Evolutionary conservation across 2,113 vertebrate genomes (phyloP).

Genomic region (Cryptoleucopteryx plumbea): DNA sequence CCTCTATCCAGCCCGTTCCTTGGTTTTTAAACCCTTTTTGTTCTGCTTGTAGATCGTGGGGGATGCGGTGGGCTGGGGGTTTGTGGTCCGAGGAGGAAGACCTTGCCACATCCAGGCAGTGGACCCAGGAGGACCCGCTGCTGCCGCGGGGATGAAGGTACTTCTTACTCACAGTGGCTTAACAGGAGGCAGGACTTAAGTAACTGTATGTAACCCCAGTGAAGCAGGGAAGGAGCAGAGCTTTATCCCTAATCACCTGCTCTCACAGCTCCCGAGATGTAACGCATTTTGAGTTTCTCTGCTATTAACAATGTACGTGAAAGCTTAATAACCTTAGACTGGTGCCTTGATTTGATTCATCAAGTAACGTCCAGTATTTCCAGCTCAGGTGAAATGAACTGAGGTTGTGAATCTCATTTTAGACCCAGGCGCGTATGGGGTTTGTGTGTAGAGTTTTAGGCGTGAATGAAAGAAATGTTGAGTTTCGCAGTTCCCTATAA

Average conservation of each 20-base stretch:
- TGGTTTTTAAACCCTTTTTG: not conserved
- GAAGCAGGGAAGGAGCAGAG: not conserved
- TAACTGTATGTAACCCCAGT: not conserved
- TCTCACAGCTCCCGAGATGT: not conserved
- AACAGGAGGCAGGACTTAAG: not conserved
- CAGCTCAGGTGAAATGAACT: not conserved
- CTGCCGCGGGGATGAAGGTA: conserved; percentile 87
- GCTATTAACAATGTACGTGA: not conserved
- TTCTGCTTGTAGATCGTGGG: conserved; percentile 77
- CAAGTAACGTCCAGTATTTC: not conserved
- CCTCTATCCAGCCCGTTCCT: not conserved
- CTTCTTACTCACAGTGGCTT: not conserved
- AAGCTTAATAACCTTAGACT: not conserved
- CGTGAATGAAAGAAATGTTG: not conserved
- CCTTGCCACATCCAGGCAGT: conserved; percentile 88
- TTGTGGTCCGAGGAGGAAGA: conserved; percentile 81
- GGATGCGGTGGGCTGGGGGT: conserved; percentile 86
- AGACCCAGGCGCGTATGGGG: not conserved
- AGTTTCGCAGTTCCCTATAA: not conserved
- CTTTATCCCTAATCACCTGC: not conserved
- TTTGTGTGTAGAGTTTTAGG: not conserved
- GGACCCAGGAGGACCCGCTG: conserved; percentile 85
- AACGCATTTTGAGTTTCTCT: not conserved
- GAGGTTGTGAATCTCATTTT: not conserved
- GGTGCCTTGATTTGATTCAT: not conserved